A percentile compares a stretch with the other conserved stretches of the same genome.
Evolutionary conservation across 2,888 invertebrate genomes (phyloP).

Genomic region (Apeira syringaria): DNA sequence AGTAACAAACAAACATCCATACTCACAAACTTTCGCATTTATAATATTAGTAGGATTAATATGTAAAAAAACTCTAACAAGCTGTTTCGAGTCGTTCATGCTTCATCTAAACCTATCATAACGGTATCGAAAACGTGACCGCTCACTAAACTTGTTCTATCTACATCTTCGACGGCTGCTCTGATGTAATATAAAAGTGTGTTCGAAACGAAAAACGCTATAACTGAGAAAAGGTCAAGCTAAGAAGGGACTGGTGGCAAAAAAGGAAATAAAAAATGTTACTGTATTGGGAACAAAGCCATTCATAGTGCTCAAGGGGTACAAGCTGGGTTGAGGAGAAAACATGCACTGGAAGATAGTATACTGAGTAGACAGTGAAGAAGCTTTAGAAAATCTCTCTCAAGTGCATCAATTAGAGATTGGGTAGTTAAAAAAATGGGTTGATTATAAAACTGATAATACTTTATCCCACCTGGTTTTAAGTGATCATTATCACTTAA

Average conservation of each 20-base stretch:
- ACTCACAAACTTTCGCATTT: too few relatives aligned
- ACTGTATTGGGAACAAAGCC: constrained; percentile 59
- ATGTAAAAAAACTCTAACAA: constrained; percentile 6
- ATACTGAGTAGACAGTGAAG: constrained; percentile 1
- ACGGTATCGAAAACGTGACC: constrained; percentile 53
- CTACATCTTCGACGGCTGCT: constrained; percentile 32
- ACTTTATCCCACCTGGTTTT: too few relatives aligned
- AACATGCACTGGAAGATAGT: constrained; percentile 35
- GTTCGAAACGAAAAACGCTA: constrained; percentile 21
- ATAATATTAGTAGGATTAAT: too few relatives aligned
- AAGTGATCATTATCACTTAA: too few relatives aligned
- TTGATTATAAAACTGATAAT: too few relatives aligned
- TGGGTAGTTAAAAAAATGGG: too few relatives aligned
- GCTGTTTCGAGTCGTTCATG: constrained; percentile 5
- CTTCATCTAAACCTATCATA: constrained; percentile 36
- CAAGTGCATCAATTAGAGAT: too few relatives aligned
- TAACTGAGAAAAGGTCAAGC: constrained; percentile 33
- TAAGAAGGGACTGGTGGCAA: constrained; percentile 40
- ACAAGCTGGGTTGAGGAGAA: constrained; percentile 65
- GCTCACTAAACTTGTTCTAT: constrained; percentile 40
- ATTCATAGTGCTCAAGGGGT: constrained; percentile 61
- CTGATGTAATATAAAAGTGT: constrained; percentile 22
- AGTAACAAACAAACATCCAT: too few relatives aligned
- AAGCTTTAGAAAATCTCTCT: not conserved
- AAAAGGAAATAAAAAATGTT: constrained; percentile 39